phyloP scores from a whole-genome alignment of 1,140 invertebrate genomes.

The Akabosia matsudoensis region DNA sequence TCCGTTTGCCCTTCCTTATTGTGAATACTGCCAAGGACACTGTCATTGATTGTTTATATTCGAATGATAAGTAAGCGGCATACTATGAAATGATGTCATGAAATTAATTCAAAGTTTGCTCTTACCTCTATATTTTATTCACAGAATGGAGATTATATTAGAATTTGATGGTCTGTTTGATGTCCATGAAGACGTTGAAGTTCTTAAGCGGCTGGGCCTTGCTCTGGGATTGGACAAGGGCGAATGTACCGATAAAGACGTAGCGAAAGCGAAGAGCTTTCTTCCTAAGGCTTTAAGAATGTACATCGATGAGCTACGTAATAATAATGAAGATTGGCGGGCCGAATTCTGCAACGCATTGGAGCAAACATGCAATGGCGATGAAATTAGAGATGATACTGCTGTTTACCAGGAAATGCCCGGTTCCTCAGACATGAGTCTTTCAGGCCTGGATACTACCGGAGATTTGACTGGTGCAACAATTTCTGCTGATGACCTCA shows the following conservation, averaged over 20 bases:
- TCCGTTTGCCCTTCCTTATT: slow-evolving; percentile 97
- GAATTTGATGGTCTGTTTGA: slow-evolving; percentile 99
- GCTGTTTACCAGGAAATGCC: slow-evolving; percentile 44
- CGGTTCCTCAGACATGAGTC: slow-evolving; percentile 47
- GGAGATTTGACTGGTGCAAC: slow-evolving; percentile 43
- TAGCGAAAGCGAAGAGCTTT: slow-evolving; percentile 80
- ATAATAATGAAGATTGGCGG: slow-evolving; percentile 39
- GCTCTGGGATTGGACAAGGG: slow-evolving; percentile 86
- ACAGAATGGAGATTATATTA: slow-evolving; percentile 96
- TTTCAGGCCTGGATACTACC: slow-evolving; percentile 42
- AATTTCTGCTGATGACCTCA: slow-evolving; percentile 47
- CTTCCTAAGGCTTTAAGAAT: slow-evolving; percentile 87
- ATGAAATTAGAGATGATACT: slow-evolving; percentile 30
- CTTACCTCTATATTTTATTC: slow-evolving; percentile 48
- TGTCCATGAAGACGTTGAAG: slow-evolving; percentile 98
- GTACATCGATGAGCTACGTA: slow-evolving; percentile 73
- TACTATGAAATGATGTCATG: neutral
- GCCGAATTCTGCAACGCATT: slow-evolving; percentile 42
- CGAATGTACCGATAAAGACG: slow-evolving; percentile 73
- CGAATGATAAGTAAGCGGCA: slow-evolving; percentile 90
- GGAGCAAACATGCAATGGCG: slow-evolving; percentile 36
- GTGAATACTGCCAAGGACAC: slow-evolving; percentile 98
- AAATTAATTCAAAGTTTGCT: neutral
- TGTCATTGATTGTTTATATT: slow-evolving; percentile 97
- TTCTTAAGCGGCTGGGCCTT: slow-evolving; percentile 91